Evolutionary conservation across 2,797 vertebrate genomes (phyloP).

Genomic region (Danio aesculapii): DNA sequence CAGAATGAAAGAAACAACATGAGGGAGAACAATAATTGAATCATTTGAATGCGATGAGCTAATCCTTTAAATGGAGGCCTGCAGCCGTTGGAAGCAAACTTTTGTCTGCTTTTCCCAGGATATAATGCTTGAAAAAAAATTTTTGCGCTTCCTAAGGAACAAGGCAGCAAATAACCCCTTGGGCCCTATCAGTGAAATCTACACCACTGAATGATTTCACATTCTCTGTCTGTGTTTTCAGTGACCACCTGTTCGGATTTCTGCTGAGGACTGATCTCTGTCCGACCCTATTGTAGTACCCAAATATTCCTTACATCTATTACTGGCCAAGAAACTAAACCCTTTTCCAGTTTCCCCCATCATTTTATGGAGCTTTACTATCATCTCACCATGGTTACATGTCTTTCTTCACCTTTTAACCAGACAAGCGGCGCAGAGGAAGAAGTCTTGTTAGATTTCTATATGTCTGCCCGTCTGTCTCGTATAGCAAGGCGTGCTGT

Average conservation of each 20-base stretch:
- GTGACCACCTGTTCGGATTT: constrained; percentile 79
- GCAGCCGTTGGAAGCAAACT: constrained; percentile 61
- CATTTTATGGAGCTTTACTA: constrained; percentile 64
- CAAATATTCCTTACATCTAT: constrained; percentile 76
- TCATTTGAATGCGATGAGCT: neutral
- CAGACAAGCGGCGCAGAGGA: constrained; percentile 60
- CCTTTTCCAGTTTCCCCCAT: constrained; percentile 73
- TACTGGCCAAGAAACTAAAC: constrained; percentile 73
- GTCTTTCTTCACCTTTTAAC: constrained; percentile 53
- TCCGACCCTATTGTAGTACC: constrained; percentile 69
- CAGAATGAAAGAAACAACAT: neutral
- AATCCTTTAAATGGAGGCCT: constrained; percentile 50
- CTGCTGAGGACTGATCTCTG: constrained; percentile 44
- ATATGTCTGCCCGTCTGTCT: constrained; percentile 65
- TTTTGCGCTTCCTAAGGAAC: constrained; percentile 77
- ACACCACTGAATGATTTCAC: constrained; percentile 75
- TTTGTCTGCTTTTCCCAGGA: constrained; percentile 64
- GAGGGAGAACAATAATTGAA: neutral
- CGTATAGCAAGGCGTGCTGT: constrained; percentile 54
- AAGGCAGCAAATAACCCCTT: constrained; percentile 76
- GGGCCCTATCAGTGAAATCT: constrained; percentile 78
- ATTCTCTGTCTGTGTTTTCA: constrained; percentile 62
- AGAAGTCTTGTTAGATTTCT: constrained; percentile 59
- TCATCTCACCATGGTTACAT: constrained; percentile 68
- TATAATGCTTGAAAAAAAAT: constrained; percentile 65